These are phyloP conservation scores for Ophioninae sp. DNA, from an alignment of 2,888 invertebrate genomes.

Conservation along the genomic window DNA sequence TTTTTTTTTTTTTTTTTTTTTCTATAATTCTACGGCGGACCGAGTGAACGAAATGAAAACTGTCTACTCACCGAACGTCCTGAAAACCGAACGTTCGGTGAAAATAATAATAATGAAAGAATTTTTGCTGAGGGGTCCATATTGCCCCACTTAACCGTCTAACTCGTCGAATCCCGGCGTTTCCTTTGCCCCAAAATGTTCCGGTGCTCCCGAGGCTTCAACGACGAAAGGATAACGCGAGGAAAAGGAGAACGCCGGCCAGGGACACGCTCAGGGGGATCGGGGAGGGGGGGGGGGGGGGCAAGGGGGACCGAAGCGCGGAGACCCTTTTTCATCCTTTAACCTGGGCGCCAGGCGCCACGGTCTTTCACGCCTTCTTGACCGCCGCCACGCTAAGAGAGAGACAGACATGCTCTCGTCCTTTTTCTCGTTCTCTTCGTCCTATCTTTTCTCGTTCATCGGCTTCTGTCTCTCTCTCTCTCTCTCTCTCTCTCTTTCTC, in stretches of 20 bases:
- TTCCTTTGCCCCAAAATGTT: constrained; percentile 61
- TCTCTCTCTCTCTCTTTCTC: too few relatives aligned
- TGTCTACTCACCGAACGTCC: too few relatives aligned
- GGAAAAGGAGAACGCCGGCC: constrained; percentile 4
- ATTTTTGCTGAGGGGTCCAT: neutral
- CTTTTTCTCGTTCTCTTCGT: constrained; percentile 45
- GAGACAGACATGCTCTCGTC: constrained; percentile 19
- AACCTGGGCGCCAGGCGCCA: constrained; percentile 76
- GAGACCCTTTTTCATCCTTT: constrained; percentile 57
- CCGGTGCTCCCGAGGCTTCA: constrained; percentile 45
- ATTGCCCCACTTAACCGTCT: constrained; percentile 27
- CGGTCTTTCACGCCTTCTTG: constrained; percentile 75
- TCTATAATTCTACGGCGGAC: too few relatives aligned
- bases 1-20: too few relatives aligned
- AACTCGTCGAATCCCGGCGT: constrained; percentile 41
- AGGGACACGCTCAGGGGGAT: too few relatives aligned
- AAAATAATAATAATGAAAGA: neutral
- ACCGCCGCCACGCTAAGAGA: constrained; percentile 38
- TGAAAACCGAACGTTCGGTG: too few relatives aligned
- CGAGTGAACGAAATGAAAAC: too few relatives aligned
- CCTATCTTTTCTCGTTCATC: constrained; percentile 37
- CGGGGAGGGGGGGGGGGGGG: constrained; percentile 4
- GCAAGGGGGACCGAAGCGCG: constrained; percentile 5
- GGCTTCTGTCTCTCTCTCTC: too few relatives aligned
- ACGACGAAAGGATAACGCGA: constrained; percentile 30